phyloP scores from a whole-genome alignment of 2,888 invertebrate genomes.

The Trimorus sp. region DNA sequence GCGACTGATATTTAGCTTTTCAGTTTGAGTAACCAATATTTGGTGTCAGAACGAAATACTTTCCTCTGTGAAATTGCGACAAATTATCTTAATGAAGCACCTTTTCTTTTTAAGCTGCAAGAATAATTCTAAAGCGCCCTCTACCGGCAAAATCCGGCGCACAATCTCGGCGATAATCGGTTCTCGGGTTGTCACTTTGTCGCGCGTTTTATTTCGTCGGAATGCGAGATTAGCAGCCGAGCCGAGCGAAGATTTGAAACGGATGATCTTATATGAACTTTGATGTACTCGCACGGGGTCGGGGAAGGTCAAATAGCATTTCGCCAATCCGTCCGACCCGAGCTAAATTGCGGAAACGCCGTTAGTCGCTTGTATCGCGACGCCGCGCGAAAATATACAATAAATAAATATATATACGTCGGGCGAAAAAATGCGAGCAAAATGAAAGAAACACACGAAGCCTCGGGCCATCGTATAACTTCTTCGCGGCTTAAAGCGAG shows the following conservation, averaged over 20 bases:
- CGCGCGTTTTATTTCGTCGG: neutral
- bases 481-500: conserved; percentile 51
- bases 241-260: conserved; percentile 60
- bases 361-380: conserved; percentile 28
- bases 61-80: too few species aligned
- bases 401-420: conserved; percentile 51
- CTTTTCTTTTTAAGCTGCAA: too few species aligned
- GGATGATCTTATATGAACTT: conserved; percentile 65
- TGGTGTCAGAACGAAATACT: too few species aligned
- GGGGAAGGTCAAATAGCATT: conserved; percentile 61
- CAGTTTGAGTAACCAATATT: too few species aligned
- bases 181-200: neutral
- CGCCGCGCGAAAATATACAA: conserved; percentile 38
- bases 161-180: too few species aligned
- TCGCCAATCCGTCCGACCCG: conserved; percentile 22
- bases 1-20: too few species aligned
- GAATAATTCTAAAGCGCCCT: too few species aligned
- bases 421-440: conserved; percentile 33
- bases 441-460: conserved; percentile 49
- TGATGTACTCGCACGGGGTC: conserved; percentile 39
- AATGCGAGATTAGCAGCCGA: too few species aligned
- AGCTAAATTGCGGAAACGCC: conserved; percentile 61
- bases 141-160: too few species aligned
- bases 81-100: too few species aligned
- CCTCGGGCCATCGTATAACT: conserved; percentile 54